Percentiles rank a stretch among this genome's conserved stretches.
Evolutionary conservation across 1,140 invertebrate species (phyloP).

Genomic region (Ostrea denselamellosa): DNA sequence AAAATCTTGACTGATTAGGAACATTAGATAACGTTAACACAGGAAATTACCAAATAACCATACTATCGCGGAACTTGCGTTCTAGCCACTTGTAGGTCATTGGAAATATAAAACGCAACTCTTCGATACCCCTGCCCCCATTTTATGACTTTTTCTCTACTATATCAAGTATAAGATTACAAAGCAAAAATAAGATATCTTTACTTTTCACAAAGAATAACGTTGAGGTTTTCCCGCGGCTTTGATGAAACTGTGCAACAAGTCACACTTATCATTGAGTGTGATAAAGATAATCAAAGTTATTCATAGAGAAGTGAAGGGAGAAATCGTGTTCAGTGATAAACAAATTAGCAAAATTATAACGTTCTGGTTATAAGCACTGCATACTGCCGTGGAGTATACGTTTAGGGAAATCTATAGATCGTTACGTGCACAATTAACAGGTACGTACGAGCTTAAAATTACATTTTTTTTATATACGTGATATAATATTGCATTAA

Average conservation of each 20-base stretch:
- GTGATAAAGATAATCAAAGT: slow-evolving; percentile 13
- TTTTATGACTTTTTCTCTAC: slow-evolving; percentile 2
- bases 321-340: neutral
- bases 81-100: neutral
- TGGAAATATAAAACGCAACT: neutral
- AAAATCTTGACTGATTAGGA: slow-evolving; percentile 9
- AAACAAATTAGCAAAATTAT: slow-evolving; percentile 29
- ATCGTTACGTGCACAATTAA: neutral
- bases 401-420: neutral
- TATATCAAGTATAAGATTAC: slow-evolving; percentile 25
- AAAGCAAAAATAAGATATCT: neutral
- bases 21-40: slow-evolving; percentile 7
- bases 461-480: neutral
- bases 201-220: neutral
- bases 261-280: neutral
- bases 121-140: neutral
- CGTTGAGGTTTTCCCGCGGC: neutral
- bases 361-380: neutral
- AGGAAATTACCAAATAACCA: slow-evolving; percentile 19
- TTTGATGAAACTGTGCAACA: neutral
- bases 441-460: neutral
- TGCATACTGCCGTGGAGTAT: neutral
- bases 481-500: neutral
- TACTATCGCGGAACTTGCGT: neutral
- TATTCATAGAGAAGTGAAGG: neutral